Conservation (phyloP, 2,113 vertebrate genomes). For the Dipodomys spectabilis region DNA sequence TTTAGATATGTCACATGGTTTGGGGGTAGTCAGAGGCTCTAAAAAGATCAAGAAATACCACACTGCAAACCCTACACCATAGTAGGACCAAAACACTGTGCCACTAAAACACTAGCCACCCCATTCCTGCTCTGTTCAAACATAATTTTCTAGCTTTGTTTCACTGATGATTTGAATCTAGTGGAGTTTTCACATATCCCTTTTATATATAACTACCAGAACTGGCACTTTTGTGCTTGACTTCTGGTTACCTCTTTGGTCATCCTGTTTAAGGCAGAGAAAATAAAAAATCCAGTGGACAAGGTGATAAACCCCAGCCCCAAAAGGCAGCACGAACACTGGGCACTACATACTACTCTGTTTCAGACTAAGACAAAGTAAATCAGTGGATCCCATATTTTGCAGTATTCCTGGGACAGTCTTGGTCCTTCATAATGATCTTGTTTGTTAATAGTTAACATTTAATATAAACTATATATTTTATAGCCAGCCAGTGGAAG, state of each 20-base stretch:
- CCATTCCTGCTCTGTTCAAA: background rate
- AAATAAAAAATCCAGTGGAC: background rate
- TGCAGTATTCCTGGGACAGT: background rate
- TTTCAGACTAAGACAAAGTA: background rate
- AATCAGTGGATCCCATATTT: background rate
- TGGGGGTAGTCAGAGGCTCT: background rate
- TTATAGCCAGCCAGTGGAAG: conserved; percentile 88
- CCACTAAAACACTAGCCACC: too few species aligned
- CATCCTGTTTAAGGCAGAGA: background rate
- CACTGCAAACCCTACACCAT: too few species aligned
- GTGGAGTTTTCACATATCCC: background rate
- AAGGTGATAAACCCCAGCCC: background rate
- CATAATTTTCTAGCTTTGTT: background rate
- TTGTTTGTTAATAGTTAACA: background rate
- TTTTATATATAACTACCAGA: background rate
- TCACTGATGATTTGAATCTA: background rate
- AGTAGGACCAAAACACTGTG: background rate
- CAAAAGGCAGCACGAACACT: background rate
- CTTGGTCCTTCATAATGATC: background rate
- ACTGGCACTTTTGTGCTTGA: background rate
- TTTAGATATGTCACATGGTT: background rate
- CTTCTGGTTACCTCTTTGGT: background rate
- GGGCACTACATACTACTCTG: background rate
- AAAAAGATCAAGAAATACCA: background rate
- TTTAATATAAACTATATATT: conserved; percentile 57